Percentiles rank a stretch among this genome's conserved stretches.
Evolutionary conservation across 2,888 invertebrate genomes (phyloP).

Genomic region (Conus canariensis): DNA sequence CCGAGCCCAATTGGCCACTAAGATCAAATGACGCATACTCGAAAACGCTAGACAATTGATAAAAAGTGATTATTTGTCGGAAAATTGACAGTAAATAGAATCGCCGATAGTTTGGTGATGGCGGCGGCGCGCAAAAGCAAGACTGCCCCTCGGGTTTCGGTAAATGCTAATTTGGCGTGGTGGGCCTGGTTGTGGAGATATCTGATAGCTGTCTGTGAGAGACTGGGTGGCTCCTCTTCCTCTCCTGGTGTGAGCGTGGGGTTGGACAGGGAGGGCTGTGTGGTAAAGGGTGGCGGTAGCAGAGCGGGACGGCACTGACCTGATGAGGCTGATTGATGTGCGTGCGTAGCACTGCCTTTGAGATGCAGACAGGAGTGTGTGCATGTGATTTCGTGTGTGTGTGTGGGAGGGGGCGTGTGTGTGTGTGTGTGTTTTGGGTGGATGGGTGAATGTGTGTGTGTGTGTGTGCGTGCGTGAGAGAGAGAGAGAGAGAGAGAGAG

Average conservation of each 20-base stretch:
- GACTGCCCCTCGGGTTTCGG: conserved; percentile 21
- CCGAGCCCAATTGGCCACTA: too few relatives aligned
- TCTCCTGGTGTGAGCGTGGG: background rate
- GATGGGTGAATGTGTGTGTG: too few relatives aligned
- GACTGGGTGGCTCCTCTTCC: background rate
- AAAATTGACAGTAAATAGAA: conserved; percentile 46
- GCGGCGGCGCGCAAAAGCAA: conserved; percentile 41
- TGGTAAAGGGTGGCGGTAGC: background rate
- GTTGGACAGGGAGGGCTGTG: background rate
- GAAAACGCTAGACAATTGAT: background rate
- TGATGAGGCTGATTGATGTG: background rate
- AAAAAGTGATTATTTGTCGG: conserved; percentile 46
- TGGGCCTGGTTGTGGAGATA: conserved; percentile 26
- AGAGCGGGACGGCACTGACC: background rate
- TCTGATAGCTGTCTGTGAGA: conserved; percentile 30
- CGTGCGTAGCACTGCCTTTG: too few relatives aligned
- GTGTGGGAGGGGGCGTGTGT: too few relatives aligned
- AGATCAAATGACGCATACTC: too few relatives aligned
- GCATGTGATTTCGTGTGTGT: too few relatives aligned
- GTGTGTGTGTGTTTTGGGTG: too few relatives aligned
- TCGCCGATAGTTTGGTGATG: conserved; percentile 40
- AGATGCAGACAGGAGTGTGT: too few relatives aligned
- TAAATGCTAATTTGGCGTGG: conserved; percentile 48
- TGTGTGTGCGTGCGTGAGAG: too few relatives aligned
- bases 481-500: too few relatives aligned